Conservation (phyloP, 2,797 vertebrate genomes). For the Threskiornis aethiopicus region DNA sequence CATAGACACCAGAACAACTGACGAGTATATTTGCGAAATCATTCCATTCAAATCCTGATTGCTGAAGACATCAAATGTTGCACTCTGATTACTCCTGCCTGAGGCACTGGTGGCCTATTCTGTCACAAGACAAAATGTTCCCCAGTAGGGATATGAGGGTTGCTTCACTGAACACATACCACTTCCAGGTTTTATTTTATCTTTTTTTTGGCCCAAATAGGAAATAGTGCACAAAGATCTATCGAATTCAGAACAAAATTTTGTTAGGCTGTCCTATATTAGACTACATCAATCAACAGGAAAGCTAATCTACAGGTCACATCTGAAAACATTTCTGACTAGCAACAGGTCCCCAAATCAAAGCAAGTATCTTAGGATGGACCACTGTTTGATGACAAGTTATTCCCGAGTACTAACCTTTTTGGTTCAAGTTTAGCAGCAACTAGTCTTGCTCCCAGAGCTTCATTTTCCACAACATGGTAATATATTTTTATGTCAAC, state of each 20-base stretch:
- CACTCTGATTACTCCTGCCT: background rate
- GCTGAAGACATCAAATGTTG: background rate
- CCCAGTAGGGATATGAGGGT: background rate
- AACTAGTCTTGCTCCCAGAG: conserved; percentile 85
- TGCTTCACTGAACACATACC: background rate
- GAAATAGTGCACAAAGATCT: background rate
- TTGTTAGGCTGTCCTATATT: background rate
- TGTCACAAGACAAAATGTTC: background rate
- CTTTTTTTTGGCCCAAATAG: background rate
- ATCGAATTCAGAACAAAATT: background rate
- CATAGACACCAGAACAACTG: background rate
- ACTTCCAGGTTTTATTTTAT: background rate
- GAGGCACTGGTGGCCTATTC: background rate
- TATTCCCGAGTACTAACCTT: conserved; percentile 77
- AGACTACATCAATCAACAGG: background rate
- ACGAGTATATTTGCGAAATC: background rate
- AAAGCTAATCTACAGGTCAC: background rate
- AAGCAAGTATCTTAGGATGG: background rate
- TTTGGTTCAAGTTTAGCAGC: conserved; percentile 94
- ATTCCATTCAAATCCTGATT: background rate
- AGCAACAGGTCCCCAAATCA: background rate
- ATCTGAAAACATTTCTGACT: background rate
- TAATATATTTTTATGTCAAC: conserved; percentile 91
- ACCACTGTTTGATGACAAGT: background rate
- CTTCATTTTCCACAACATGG: conserved; percentile 88